Evolutionary conservation across 1,140 invertebrate species (phyloP).

Genomic region (Trichogramma pretiosum): DNA sequence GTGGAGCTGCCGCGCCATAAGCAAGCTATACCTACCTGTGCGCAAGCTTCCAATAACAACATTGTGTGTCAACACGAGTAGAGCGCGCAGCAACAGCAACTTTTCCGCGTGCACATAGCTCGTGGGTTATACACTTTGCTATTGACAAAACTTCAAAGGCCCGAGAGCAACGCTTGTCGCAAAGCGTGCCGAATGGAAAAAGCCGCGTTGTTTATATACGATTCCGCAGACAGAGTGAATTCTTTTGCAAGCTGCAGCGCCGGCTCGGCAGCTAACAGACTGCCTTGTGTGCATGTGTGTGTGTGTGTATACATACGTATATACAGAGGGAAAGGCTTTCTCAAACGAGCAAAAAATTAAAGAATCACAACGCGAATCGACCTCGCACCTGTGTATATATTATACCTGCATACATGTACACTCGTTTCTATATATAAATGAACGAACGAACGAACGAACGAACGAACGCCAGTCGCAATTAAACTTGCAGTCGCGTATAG

Average conservation of each 20-base stretch:
- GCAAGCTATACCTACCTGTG: too few relatives aligned
- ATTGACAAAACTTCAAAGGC: background rate
- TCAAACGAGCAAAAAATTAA: background rate
- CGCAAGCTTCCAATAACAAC: too few relatives aligned
- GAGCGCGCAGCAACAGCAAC: background rate
- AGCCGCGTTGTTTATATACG: background rate
- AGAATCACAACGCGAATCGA: background rate
- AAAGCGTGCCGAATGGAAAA: background rate
- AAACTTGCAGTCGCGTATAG: background rate
- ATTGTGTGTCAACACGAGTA: too few relatives aligned
- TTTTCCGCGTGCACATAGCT: background rate
- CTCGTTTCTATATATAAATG: too few relatives aligned
- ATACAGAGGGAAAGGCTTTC: background rate
- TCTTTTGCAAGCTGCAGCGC: too few relatives aligned
- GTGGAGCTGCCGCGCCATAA: too few relatives aligned
- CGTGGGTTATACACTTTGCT: background rate
- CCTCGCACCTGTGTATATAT: background rate
- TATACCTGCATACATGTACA: too few relatives aligned
- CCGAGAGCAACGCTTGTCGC: background rate
- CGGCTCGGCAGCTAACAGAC: background rate
- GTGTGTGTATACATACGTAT: background rate
- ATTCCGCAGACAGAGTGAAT: too few relatives aligned
- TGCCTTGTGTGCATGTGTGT: background rate
- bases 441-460: too few relatives aligned
- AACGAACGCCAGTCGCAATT: too few relatives aligned